These are phyloP conservation scores for Folsomia candida DNA, from an alignment of 2,888 invertebrate species.

Conservation along the genomic window DNA sequence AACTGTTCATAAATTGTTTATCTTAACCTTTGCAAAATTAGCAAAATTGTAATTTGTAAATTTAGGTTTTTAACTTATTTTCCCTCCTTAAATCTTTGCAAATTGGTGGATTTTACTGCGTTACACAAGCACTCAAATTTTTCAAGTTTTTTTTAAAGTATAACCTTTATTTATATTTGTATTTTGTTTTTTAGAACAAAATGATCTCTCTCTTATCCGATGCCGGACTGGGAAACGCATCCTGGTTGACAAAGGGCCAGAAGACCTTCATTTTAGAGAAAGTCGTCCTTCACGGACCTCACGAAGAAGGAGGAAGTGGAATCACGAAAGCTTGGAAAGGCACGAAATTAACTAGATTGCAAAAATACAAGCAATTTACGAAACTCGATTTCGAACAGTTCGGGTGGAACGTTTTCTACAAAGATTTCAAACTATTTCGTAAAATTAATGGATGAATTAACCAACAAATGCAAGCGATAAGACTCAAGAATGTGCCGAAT, in stretches of 20 bases:
- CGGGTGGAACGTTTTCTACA: slow-evolving; percentile 3
- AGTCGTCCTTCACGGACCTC: neutral
- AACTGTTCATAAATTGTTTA: no score
- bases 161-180: neutral
- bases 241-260: neutral
- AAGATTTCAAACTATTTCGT: neutral
- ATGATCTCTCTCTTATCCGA: neutral
- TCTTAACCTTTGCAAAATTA: no score
- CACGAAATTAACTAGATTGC: neutral
- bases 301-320: neutral
- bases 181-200: neutral
- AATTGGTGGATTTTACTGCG: no score
- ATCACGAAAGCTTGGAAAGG: neutral
- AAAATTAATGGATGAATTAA: slow-evolving; percentile 7
- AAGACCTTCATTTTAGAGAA: neutral
- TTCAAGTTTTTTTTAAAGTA: no score
- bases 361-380: neutral
- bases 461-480: no score
- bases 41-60: no score
- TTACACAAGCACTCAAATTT: no score
- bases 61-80: neutral
- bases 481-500: no score
- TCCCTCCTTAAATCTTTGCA: neutral
- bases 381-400: slow-evolving; percentile 1
- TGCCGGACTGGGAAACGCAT: neutral